Base-by-base conservation (phyloP, 2,888 invertebrate genomes). In the Agrotis clavis region DNA sequence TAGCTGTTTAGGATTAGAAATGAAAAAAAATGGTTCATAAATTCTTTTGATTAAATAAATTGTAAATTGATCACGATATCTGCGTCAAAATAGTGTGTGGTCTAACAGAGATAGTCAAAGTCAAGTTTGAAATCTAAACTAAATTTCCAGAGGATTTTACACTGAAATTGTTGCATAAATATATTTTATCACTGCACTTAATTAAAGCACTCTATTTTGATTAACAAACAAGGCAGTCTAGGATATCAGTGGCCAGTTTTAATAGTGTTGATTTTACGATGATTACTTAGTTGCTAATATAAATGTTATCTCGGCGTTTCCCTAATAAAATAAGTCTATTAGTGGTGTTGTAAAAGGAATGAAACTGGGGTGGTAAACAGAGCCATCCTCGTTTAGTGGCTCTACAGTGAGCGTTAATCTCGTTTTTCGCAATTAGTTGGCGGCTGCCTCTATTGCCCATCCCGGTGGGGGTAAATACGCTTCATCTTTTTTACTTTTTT, bases 391-490 rank as follows among this genome's bases (percentile, higher is more conserved):
- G 91, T 94, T 94, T 93, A 94, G 92, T 93, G 92, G 90, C 90
- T 91, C 89, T 92, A 91, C 91, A 89, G 91, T 91, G 91, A 90
- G 93, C 93, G 94, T 94, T 95, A 95, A 95, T 95, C 94, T 94
- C 90, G 94, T 95, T 95, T 94, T 92, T 93, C 92, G 92, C 94
- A 94, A 95, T 95, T 94, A 94, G 94, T 93, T 90, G 90, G 90
- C 92, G 90, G 91, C 91, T 89, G 91, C 91, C 88, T 92, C 90
- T 92, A 91, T 93, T 92, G 90, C 91, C 90, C 89, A 88, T 90
- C 91, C 89, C 89, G 82, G 89, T 73, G 85, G 88, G 89, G 89
- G 91, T 92, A 90, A 93, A 92, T 91, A 91, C 90, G 86, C 87
- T 88, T 88, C 88, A 89, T 90, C 86, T 90, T 92, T 92, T 91